Evolutionary conservation across 2,888 invertebrate genomes (phyloP), one percentile per base, ranked within the genome.

Genomic region (Habroteleia sp.): DNA sequence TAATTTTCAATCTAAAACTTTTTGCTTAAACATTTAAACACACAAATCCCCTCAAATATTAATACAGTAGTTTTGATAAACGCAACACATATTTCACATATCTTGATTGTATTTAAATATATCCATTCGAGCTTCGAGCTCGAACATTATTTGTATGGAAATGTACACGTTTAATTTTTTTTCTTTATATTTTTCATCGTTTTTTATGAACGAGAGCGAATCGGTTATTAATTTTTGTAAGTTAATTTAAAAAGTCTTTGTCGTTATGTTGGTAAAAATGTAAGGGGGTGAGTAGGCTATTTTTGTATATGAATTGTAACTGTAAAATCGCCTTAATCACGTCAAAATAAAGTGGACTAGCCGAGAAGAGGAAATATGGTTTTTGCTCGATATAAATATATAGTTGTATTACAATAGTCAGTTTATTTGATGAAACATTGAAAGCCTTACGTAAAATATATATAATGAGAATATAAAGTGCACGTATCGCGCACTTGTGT

Each of bases 371-470:
- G 76, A 71, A 77, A 80, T 84, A 84, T 84, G 81, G 80, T 82
- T 79, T 83, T 84, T 85, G 85, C 83, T 82, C 80, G 83, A 82
- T 86, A 85, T 83, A 85, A 87, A 87, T 85, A 85, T 85, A 86
- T 86, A 86, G 82, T 82, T 85, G 85, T 84, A 85, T 83, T 83
- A 86, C 84, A 83, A 84, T 86, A 86, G 83, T 78, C 82, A 84
- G 83, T 82, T 69, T 87, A 85, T 85, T 85, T 84, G 80, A 84
- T 85, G 84, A 86, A 87, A 87, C 86, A 87, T 84, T 86, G 82
- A 86, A 87, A 87, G 87, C 87, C 85, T 87, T 85, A 86, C 82
- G 82, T 87, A 85, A 87, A 87, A 86, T 86, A 85, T 87, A 86
- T 84, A 85, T 77, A 82, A 60, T 74, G 72, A 68, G 65, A 74